Percentiles rank a stretch among this genome's conserved stretches.
phyloP scores from a whole-genome alignment of 2,113 vertebrate genomes.

The Gadus macrocephalus region DNA sequence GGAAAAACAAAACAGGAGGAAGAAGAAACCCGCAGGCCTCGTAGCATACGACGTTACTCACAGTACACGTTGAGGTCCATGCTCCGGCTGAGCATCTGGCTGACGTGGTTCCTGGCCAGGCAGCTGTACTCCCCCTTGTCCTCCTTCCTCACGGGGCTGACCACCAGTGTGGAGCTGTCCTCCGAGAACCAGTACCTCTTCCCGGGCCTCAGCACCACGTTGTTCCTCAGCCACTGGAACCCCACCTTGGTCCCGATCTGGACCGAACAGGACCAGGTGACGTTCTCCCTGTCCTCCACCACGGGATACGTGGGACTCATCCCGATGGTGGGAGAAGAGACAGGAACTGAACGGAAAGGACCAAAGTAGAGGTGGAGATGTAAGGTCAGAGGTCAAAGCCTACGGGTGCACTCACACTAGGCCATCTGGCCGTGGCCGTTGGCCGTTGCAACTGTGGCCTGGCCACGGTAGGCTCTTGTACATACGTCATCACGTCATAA shows the following conservation, averaged over 20 bases:
- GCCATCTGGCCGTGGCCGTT: too few relatives aligned
- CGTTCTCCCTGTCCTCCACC: constrained; percentile 70
- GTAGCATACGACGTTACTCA: constrained; percentile 51
- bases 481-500: too few relatives aligned
- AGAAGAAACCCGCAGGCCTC: neutral
- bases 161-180: constrained; percentile 54
- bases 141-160: constrained; percentile 69
- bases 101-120: constrained; percentile 64
- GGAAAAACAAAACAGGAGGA: neutral
- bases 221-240: constrained; percentile 67
- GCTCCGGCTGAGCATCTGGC: constrained; percentile 38
- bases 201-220: constrained; percentile 25
- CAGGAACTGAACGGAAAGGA: constrained; percentile 52
- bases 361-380: neutral
- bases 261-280: constrained; percentile 69
- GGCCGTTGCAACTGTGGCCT: too few relatives aligned
- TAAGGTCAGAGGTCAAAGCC: too few relatives aligned
- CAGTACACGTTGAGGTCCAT: constrained; percentile 69
- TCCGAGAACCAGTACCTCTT: constrained; percentile 58
- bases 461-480: too few relatives aligned
- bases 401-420: too few relatives aligned
- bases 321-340: constrained; percentile 61
- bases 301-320: constrained; percentile 57
- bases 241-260: constrained; percentile 64
- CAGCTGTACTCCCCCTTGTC: constrained; percentile 72